Conservation (phyloP, 2,797 vertebrate species). For the Notamacropus eugenii region DNA sequence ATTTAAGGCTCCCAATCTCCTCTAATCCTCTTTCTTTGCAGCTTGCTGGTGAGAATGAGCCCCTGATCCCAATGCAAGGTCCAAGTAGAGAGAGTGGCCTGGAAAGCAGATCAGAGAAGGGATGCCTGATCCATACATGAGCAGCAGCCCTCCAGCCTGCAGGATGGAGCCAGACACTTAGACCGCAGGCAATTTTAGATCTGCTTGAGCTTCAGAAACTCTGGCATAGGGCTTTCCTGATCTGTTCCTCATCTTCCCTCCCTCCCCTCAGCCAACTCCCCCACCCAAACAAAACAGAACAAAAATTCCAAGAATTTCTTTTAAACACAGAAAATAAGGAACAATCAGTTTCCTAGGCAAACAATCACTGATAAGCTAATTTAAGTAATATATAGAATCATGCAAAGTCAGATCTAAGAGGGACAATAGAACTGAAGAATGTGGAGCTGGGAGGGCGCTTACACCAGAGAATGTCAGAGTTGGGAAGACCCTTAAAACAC, state of each 20-base stretch:
- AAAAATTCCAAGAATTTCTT: background rate
- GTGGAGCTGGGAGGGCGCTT: background rate
- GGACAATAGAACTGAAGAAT: too few species aligned
- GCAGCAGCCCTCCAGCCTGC: background rate
- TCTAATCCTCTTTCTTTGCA: background rate
- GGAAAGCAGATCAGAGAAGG: constrained; percentile 1
- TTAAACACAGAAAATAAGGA: background rate
- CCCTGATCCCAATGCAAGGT: background rate
- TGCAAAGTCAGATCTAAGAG: too few species aligned
- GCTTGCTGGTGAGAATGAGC: background rate
- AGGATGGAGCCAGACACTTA: background rate
- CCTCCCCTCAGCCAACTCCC: background rate
- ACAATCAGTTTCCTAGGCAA: background rate
- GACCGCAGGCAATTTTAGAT: background rate
- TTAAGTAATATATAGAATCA: background rate
- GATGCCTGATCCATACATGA: background rate
- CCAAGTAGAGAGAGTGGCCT: background rate
- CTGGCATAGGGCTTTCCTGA: background rate
- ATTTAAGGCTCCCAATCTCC: background rate
- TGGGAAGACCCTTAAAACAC: background rate
- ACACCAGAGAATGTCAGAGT: background rate
- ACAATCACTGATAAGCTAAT: background rate
- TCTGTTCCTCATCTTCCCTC: background rate
- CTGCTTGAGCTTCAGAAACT: background rate
- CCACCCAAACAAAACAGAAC: background rate